Percentiles rank a stretch among this genome's conserved stretches.
Evolutionary conservation across 2,113 vertebrate genomes (phyloP).

Genomic region (Turnix velox): DNA sequence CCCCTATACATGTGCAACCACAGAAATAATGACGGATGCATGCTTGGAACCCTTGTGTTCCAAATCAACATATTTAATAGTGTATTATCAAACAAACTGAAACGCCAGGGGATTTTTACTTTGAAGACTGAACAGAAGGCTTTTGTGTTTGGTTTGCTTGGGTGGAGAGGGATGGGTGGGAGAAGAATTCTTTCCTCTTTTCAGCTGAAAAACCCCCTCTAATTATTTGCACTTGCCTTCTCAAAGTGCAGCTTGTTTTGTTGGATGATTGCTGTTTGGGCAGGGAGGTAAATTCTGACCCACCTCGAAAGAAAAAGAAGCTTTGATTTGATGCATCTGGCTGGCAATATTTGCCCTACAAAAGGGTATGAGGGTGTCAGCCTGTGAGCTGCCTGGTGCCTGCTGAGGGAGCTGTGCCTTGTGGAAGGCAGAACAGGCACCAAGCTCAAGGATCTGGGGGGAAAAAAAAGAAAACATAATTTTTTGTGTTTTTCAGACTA

Average conservation of each 20-base stretch:
- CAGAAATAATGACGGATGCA: background rate
- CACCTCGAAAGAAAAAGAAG: background rate
- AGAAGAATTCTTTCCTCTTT: background rate
- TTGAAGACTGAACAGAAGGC: background rate
- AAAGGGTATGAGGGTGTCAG: accelerated
- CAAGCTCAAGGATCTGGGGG: background rate
- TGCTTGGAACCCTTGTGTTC: background rate
- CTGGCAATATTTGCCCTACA: background rate
- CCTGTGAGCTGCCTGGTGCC: background rate
- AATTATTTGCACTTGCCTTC: background rate
- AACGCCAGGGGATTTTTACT: background rate
- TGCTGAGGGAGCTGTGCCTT: background rate
- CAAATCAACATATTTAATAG: background rate
- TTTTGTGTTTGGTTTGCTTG: conserved; percentile 27
- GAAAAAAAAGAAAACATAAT: background rate
- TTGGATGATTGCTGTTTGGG: background rate
- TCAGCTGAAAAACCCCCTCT: background rate
- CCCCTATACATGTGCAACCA: background rate
- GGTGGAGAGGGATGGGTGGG: background rate
- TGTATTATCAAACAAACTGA: background rate
- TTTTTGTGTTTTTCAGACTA: background rate
- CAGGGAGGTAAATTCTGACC: background rate
- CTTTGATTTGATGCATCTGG: background rate
- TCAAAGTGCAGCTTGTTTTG: background rate
- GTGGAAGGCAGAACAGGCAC: background rate